These are phyloP conservation scores for Heteromurus nitidus DNA, from an alignment of 2,888 invertebrate species.

Conservation along the genomic window DNA sequence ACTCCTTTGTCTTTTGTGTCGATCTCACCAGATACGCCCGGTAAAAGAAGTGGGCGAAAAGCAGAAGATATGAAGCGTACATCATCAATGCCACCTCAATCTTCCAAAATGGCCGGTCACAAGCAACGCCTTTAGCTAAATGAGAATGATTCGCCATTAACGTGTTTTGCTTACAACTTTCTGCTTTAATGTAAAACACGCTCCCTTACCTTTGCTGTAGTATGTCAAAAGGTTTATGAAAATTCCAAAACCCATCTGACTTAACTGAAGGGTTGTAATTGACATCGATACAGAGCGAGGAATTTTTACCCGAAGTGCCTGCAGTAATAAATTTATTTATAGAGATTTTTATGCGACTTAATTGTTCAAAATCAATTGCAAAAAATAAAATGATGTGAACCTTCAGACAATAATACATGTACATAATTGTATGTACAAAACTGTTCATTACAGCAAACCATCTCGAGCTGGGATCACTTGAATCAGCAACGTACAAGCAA, in stretches of 20 bases:
- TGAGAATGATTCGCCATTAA: neutral
- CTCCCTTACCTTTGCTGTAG: slow-evolving; percentile 78
- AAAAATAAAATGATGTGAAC: no score
- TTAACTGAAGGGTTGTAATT: slow-evolving; percentile 92
- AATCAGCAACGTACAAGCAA: slow-evolving; percentile 37
- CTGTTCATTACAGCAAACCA: slow-evolving; percentile 94
- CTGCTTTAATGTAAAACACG: neutral
- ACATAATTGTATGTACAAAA: slow-evolving; percentile 93
- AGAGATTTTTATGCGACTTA: no score
- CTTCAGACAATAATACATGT: slow-evolving; percentile 89
- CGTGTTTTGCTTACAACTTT: neutral
- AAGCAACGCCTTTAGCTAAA: slow-evolving; percentile 80
- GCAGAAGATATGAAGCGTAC: slow-evolving; percentile 95
- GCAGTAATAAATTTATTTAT: neutral
- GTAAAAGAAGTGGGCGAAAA: slow-evolving; percentile 95
- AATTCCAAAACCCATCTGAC: slow-evolving; percentile 95
- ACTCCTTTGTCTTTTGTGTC: neutral
- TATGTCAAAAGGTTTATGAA: slow-evolving; percentile 91
- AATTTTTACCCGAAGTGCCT: slow-evolving; percentile 87
- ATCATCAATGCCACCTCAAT: slow-evolving; percentile 91
- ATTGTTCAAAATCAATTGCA: no score
- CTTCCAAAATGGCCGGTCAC: slow-evolving; percentile 89
- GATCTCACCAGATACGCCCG: slow-evolving; percentile 81
- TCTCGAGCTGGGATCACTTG: slow-evolving; percentile 52
- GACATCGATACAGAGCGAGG: slow-evolving; percentile 90